Percentiles rank a stretch among this genome's conserved stretches.
phyloP scores from a whole-genome alignment of 1,140 invertebrate genomes.

The Bursaphelenchus mucronatus region DNA sequence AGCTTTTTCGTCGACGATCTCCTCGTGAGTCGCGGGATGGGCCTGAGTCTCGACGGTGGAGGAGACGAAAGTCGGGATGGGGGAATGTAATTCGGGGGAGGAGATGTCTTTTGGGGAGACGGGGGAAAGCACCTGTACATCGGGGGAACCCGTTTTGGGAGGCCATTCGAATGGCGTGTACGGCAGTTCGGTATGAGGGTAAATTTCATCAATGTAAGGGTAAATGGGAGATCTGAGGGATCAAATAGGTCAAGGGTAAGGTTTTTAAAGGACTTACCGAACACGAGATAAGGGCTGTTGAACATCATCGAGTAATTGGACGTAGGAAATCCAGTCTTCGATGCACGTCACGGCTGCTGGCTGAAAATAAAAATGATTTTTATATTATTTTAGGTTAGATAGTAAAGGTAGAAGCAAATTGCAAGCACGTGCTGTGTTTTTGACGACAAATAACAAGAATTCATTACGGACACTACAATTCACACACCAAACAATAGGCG shows the following conservation, averaged over 20 bases:
- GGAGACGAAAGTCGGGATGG: not conserved
- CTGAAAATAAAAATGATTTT: constrained; percentile 32
- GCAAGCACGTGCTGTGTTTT: not conserved
- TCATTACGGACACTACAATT: no score
- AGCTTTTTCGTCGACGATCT: constrained; percentile 11
- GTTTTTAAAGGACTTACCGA: constrained; percentile 6
- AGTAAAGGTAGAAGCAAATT: not conserved
- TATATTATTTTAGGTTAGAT: not conserved
- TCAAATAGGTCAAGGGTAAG: not conserved
- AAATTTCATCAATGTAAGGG: constrained; percentile 13
- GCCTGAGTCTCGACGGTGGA: not conserved
- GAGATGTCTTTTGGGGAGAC: no score
- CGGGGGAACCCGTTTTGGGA: not conserved
- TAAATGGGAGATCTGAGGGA: constrained; percentile 21
- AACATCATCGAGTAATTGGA: constrained; percentile 49
- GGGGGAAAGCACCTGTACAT: no score
- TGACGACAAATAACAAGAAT: not conserved
- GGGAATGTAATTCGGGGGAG: not conserved
- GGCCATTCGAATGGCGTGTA: constrained; percentile 16
- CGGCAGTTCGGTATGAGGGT: constrained; percentile 9
- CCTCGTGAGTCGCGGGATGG: constrained; percentile 5
- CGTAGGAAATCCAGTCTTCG: constrained; percentile 55
- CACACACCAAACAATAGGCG: no score
- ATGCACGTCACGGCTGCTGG: constrained; percentile 53
- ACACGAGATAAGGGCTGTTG: constrained; percentile 22